phyloP scores from a whole-genome alignment of 1,140 invertebrate species.

The Venustaconcha ellipsiformis region DNA sequence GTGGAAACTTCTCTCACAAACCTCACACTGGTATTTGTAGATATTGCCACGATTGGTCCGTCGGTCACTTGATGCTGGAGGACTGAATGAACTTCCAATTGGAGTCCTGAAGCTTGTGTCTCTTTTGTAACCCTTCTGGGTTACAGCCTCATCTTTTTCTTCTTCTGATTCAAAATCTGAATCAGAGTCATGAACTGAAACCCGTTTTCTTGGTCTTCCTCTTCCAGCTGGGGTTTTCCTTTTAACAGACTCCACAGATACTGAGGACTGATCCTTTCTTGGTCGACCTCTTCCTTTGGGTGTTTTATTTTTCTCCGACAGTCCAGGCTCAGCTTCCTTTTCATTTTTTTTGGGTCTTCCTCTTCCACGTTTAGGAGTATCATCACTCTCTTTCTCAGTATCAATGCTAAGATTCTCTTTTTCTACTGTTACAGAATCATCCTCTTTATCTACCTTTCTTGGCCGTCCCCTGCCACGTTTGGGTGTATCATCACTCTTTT shows the following conservation, averaged over 20 bases:
- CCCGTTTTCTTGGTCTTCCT: background rate
- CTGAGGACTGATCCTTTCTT: background rate
- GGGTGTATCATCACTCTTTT: too few relatives aligned
- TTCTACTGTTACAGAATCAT: background rate
- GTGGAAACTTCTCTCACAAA: conserved; percentile 10
- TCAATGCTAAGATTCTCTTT: background rate
- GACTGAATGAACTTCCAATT: background rate
- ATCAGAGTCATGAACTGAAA: background rate
- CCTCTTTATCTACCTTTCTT: background rate
- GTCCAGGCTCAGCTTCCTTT: background rate
- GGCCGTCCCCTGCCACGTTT: too few relatives aligned
- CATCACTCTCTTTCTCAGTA: background rate
- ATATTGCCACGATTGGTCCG: background rate
- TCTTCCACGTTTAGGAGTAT: background rate
- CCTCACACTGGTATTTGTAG: conserved; percentile 13
- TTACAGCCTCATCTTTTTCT: background rate
- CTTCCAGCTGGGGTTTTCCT: background rate
- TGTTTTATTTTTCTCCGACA: too few relatives aligned
- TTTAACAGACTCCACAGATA: background rate
- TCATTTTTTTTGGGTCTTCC: background rate
- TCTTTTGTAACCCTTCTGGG: background rate
- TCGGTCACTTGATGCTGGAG: background rate
- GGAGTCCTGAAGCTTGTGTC: background rate
- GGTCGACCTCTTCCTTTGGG: background rate
- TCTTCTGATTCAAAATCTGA: background rate